phyloP scores from a whole-genome alignment of 2,888 invertebrate species.

The Adela reaumurella region DNA sequence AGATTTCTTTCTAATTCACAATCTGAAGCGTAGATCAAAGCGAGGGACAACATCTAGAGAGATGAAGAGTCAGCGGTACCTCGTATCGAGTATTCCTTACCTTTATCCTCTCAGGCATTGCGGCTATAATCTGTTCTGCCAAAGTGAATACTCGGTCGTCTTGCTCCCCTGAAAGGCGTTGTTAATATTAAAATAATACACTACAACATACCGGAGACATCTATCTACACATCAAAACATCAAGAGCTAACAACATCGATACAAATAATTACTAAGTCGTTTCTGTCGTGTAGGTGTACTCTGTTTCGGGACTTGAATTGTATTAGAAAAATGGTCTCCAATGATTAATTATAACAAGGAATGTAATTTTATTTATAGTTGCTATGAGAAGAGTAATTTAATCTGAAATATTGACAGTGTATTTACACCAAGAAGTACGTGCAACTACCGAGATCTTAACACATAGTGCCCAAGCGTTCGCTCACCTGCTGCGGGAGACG shows the following conservation, averaged over 20 bases:
- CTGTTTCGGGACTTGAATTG: not conserved
- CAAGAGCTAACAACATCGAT: conserved; percentile 1
- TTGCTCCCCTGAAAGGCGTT: conserved; percentile 75
- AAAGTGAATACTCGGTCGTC: conserved; percentile 88
- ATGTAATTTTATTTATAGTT: not conserved
- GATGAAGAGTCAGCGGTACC: conserved; percentile 1
- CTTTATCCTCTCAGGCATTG: conserved; percentile 97
- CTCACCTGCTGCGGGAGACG: not conserved
- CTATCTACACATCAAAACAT: conserved; percentile 1
- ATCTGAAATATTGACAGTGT: not conserved
- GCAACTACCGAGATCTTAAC: not conserved
- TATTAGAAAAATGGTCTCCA: not conserved
- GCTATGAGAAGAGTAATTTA: too few relatives aligned
- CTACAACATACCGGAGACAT: conserved; percentile 1
- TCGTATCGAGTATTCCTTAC: conserved; percentile 36
- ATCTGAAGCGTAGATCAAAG: too few relatives aligned
- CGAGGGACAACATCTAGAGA: too few relatives aligned
- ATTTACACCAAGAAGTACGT: not conserved
- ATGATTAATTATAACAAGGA: too few relatives aligned
- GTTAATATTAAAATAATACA: conserved; percentile 5
- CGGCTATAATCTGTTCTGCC: conserved; percentile 97
- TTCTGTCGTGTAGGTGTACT: not conserved
- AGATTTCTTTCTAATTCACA: too few relatives aligned
- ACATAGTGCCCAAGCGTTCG: not conserved
- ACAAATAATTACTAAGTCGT: not conserved